Evolutionary conservation across 2,888 invertebrate genomes (phyloP).

Genomic region (Nephrotoma flavescens): DNA sequence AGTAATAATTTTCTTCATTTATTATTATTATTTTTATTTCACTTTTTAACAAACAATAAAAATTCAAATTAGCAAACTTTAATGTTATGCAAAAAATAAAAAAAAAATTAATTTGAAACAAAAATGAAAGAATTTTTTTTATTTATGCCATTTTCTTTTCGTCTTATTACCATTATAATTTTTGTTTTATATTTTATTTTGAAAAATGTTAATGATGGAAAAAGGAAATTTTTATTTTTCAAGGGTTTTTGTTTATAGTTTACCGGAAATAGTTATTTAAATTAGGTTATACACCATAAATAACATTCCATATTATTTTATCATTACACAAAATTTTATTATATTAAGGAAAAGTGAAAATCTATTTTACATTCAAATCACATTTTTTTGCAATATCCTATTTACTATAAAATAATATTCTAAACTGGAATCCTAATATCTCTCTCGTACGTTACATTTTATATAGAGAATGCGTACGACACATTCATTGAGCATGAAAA

Average conservation of each 20-base stretch:
- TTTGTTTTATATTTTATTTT: background rate
- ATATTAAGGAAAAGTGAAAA: background rate
- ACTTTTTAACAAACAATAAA: background rate
- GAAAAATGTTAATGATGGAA: background rate
- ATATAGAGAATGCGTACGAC: background rate
- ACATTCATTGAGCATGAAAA: background rate
- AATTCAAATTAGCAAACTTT: background rate
- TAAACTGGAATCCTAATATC: background rate
- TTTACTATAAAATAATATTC: background rate
- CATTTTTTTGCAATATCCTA: background rate
- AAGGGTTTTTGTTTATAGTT: background rate
- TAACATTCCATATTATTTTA: background rate
- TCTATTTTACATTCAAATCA: background rate
- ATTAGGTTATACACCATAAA: background rate
- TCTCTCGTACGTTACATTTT: background rate
- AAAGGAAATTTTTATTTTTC: background rate
- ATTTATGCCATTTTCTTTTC: background rate
- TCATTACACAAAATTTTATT: background rate
- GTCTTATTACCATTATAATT: background rate
- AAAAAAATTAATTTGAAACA: background rate
- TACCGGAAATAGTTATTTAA: background rate
- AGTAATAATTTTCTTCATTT: background rate
- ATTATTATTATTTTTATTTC: background rate
- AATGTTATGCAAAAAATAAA: background rate
- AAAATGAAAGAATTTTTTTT: background rate